Evolutionary conservation across 1,140 invertebrate species (phyloP).

Genomic region (Gryon sp.): DNA sequence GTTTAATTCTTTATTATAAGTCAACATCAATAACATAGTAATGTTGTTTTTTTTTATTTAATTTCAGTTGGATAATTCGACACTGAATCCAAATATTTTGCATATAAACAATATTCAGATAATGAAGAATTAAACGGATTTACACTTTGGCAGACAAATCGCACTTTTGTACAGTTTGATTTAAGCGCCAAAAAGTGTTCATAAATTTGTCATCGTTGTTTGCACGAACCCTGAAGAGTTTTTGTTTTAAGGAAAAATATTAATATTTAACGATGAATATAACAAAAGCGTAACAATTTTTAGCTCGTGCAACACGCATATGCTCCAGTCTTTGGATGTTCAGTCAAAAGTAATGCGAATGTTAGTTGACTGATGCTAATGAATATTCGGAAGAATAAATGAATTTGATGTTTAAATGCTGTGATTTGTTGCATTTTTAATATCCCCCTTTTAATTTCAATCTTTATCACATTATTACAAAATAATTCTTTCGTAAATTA

Average conservation of each 20-base stretch:
- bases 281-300: conserved; percentile 30
- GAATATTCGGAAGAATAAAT: conserved; percentile 70
- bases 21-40: no score
- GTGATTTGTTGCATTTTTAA: no score
- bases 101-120: no score
- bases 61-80: no score
- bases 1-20: conserved; percentile 23
- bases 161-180: conserved; percentile 48
- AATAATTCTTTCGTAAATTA: no score
- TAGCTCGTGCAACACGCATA: conserved; percentile 40
- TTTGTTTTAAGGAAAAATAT: no score
- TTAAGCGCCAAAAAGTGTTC: conserved; percentile 63
- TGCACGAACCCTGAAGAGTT: no score
- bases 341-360: conserved; percentile 61
- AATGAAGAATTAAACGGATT: conserved; percentile 14
- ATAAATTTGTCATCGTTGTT: conserved; percentile 41
- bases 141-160: conserved; percentile 18
- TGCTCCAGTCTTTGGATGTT: conserved; percentile 69
- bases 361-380: conserved; percentile 64
- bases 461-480: no score
- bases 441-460: no score
- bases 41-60: no score
- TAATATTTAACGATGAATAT: conserved; percentile 35
- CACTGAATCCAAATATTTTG: conserved; percentile 44
- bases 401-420: conserved; percentile 73